Percentiles rank a stretch among this genome's conserved stretches.
Evolutionary conservation across 2,113 vertebrate species (phyloP).

Genomic region (Mormoops blainvillei): DNA sequence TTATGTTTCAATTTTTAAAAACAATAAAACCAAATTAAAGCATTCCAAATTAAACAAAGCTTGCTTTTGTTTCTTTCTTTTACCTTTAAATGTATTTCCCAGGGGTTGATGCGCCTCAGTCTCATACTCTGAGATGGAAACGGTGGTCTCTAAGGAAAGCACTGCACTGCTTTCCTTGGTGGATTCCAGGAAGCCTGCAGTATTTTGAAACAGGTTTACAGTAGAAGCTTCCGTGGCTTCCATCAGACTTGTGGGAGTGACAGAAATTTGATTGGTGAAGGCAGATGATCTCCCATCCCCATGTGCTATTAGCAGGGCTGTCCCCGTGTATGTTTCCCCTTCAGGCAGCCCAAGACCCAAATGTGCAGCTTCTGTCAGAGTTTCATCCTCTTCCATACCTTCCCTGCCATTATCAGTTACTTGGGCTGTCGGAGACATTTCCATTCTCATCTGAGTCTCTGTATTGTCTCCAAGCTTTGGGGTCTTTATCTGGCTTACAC

Average conservation of each 20-base stretch:
- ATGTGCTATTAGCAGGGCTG: not conserved
- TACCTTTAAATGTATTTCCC: slow-evolving; percentile 77
- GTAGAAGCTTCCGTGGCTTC: not conserved
- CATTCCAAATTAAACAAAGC: not conserved
- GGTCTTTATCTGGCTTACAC: not conserved
- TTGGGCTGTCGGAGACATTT: not conserved
- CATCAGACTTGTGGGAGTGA: not conserved
- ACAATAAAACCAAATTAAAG: not conserved
- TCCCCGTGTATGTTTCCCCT: not conserved
- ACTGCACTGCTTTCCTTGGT: not conserved
- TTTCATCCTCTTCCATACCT: not conserved
- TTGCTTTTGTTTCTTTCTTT: not conserved
- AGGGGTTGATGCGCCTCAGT: slow-evolving; percentile 40
- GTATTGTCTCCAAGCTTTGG: not conserved
- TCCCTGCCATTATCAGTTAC: not conserved
- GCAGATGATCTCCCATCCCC: not conserved
- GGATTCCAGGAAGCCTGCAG: not conserved
- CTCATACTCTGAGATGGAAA: slow-evolving; percentile 48
- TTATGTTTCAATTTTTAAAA: not conserved
- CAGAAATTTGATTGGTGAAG: not conserved
- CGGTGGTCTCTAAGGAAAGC: slow-evolving; percentile 1
- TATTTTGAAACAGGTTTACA: not conserved
- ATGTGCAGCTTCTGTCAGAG: not conserved
- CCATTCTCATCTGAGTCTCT: not conserved
- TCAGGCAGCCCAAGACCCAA: not conserved